Evolutionary conservation across 1,140 invertebrate species (phyloP).

Genomic region (Brachionus plicatilis): DNA sequence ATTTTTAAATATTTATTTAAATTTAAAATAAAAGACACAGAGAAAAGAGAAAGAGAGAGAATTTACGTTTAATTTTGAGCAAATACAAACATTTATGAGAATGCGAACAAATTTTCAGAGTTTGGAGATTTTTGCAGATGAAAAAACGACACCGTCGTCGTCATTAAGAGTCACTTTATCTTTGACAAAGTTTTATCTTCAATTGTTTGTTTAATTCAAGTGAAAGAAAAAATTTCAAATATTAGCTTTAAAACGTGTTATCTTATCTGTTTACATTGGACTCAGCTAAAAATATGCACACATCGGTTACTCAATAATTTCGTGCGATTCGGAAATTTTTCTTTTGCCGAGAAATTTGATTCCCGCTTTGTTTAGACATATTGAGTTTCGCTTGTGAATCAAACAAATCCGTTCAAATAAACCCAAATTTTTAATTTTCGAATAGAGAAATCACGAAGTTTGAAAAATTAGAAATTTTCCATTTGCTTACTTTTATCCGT

Average conservation of each 20-base stretch:
- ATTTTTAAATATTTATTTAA: conserved; percentile 38
- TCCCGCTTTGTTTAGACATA: not conserved
- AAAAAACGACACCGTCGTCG: not conserved
- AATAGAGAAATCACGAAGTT: not conserved
- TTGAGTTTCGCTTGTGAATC: not conserved
- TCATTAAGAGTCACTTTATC: not conserved
- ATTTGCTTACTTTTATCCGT: not conserved
- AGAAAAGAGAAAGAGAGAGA: not conserved
- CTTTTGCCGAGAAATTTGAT: not conserved
- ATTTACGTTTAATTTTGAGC: not conserved
- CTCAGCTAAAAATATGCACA: not conserved
- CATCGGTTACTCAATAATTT: not conserved
- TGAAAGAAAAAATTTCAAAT: not conserved
- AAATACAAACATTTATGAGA: conserved; percentile 21
- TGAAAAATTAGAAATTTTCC: not conserved
- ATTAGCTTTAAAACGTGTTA: not conserved
- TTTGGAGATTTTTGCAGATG: not conserved
- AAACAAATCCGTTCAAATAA: not conserved
- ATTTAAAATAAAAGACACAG: not conserved
- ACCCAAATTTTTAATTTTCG: not conserved
- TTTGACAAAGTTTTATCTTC: not conserved
- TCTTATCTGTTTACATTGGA: not conserved
- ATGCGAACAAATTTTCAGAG: not conserved
- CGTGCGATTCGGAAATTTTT: not conserved
- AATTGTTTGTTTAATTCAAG: not conserved